Conservation (phyloP, 30 jellyfish, hydroid and myxozoan genomes). For the Aurelia aurita region DNA sequence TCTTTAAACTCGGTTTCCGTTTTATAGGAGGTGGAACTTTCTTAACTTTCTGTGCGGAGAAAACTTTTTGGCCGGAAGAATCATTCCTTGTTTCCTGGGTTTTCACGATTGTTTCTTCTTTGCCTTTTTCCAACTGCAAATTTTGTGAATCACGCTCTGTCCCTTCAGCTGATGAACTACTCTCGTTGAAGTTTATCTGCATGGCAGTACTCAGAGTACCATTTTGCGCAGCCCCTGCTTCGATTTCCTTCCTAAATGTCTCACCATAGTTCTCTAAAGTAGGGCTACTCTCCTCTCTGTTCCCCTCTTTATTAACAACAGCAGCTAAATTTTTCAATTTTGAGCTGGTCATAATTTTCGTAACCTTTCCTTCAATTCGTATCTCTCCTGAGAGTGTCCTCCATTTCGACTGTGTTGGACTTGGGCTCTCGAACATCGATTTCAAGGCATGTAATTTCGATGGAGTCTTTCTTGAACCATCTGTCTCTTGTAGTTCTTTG, state of each 20-base stretch:
- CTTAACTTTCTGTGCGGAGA: background rate
- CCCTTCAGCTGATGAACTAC: background rate
- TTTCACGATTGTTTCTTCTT: background rate
- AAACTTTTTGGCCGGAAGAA: background rate
- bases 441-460: slow-evolving; percentile 35
- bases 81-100: background rate
- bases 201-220: too few relatives aligned
- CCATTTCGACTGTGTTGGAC: background rate
- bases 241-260: background rate
- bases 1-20: slow-evolving; percentile 49
- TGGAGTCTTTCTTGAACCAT: background rate
- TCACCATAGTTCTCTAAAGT: background rate
- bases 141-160: background rate
- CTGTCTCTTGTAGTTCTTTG: background rate
- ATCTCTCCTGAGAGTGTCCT: background rate
- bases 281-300: background rate
- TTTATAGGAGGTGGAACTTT: slow-evolving; percentile 46
- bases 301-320: background rate
- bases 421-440: slow-evolving; percentile 22
- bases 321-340: background rate
- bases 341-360: background rate
- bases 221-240: background rate
- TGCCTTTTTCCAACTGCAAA: background rate
- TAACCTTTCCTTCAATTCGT: background rate
- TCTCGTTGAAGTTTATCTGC: background rate